A percentile compares a stretch with the other conserved stretches of the same genome.
phyloP scores from a whole-genome alignment of 2,888 invertebrate species.

The Epirrhoe tristata region DNA sequence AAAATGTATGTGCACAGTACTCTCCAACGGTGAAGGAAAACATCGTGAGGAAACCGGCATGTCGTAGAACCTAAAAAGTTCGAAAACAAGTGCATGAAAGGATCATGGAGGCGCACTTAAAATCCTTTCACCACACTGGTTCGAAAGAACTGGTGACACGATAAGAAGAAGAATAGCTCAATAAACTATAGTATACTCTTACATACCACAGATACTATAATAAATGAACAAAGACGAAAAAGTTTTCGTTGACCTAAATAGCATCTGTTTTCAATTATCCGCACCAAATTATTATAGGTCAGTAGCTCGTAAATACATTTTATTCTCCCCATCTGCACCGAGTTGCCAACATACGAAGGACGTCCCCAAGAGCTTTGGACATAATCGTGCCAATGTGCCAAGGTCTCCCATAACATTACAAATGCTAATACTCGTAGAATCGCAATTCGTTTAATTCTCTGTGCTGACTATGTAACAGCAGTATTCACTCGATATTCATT shows the following conservation, averaged over 20 bases:
- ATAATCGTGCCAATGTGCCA: conserved; percentile 33
- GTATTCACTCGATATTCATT: background rate
- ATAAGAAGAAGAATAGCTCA: no score
- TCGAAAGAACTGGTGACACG: no score
- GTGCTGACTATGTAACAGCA: background rate
- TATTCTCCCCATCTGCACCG: conserved; percentile 16
- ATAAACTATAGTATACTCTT: no score
- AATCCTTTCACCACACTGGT: no score
- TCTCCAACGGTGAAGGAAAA: no score
- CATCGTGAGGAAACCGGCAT: no score
- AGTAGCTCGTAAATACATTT: conserved; percentile 17
- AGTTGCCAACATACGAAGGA: conserved; percentile 32
- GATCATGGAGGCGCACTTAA: no score
- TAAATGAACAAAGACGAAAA: conserved; percentile 9
- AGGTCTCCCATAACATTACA: conserved; percentile 23
- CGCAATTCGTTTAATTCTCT: conserved; percentile 8
- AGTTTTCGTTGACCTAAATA: conserved; percentile 15
- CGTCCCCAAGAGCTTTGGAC: conserved; percentile 12
- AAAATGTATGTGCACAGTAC: no score
- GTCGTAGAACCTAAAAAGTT: no score
- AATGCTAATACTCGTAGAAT: conserved; percentile 9
- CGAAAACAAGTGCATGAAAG: no score
- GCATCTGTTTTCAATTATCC: conserved; percentile 9
- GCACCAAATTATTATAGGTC: conserved; percentile 16
- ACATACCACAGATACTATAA: background rate